phyloP scores from a whole-genome alignment of 2,888 invertebrate genomes.

The Oscheius sp. region DNA sequence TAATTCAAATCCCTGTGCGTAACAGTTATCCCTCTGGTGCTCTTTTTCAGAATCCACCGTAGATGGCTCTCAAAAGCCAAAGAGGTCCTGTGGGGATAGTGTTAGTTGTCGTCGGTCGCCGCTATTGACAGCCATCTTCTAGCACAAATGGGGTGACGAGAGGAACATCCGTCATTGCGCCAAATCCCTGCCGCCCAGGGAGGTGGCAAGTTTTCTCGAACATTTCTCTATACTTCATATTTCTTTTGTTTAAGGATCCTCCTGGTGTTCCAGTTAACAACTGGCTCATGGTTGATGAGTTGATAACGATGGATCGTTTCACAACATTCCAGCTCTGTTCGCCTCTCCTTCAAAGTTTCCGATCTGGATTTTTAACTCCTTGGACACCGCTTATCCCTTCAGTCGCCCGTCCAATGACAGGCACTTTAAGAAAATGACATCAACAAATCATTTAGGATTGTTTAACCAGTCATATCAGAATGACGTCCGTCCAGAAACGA shows the following conservation, averaged over 20 bases:
- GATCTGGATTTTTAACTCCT: constrained; percentile 22
- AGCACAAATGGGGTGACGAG: constrained; percentile 33
- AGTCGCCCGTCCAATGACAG: background rate
- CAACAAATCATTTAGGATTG: background rate
- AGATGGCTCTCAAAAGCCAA: constrained; percentile 24
- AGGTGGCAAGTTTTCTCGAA: constrained; percentile 21
- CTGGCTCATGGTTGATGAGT: constrained; percentile 28
- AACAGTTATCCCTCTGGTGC: background rate
- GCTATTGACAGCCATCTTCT: constrained; percentile 29
- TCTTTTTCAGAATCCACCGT: background rate
- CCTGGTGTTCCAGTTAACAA: background rate
- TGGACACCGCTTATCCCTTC: constrained; percentile 14
- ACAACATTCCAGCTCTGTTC: constrained; percentile 19
- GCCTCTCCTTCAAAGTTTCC: constrained; percentile 23
- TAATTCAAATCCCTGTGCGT: too few relatives aligned
- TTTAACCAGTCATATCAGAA: background rate
- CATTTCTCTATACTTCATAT: background rate
- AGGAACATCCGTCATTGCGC: constrained; percentile 31
- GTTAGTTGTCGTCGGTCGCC: constrained; percentile 28
- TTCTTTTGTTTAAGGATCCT: constrained; percentile 19
- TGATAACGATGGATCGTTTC: constrained; percentile 29
- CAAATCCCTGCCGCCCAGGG: constrained; percentile 25
- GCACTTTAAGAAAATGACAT: background rate
- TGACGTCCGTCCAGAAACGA: background rate
- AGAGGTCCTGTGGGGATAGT: constrained; percentile 30